Conservation (phyloP, 2,113 vertebrate species). For the Perca fluviatilis region DNA sequence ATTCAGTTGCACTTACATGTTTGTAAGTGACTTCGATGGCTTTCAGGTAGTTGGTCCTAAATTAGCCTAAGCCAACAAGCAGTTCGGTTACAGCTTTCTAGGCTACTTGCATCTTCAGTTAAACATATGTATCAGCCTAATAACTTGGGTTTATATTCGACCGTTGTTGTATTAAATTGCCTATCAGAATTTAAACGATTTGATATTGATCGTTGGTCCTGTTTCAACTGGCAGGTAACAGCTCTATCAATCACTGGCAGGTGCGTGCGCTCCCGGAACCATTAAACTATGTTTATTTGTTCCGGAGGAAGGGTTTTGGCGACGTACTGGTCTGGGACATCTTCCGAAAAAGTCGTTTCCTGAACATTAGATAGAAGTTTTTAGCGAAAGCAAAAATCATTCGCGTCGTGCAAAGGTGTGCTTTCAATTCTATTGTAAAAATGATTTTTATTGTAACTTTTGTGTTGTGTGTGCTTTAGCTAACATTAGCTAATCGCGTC, state of each 20-base stretch:
- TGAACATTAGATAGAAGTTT: background rate
- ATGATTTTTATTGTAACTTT: background rate
- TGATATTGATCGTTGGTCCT: background rate
- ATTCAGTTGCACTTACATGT: slow-evolving; percentile 65
- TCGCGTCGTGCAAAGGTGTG: background rate
- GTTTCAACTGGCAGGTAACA: background rate
- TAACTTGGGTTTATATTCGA: background rate
- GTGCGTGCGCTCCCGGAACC: slow-evolving; percentile 63
- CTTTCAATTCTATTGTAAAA: background rate
- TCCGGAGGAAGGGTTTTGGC: slow-evolving; percentile 46
- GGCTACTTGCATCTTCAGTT: background rate
- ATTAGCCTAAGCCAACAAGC: background rate
- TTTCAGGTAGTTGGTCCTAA: slow-evolving; percentile 6
- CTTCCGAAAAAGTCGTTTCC: background rate
- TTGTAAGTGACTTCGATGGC: background rate
- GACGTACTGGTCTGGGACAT: slow-evolving; percentile 30
- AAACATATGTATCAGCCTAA: background rate
- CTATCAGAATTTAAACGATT: background rate
- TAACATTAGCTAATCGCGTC: background rate
- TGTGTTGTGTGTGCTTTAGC: background rate
- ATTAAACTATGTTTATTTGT: background rate
- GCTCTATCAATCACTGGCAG: slow-evolving; percentile 51
- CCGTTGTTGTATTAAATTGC: no score
- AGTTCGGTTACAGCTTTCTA: background rate
- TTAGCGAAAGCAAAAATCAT: background rate